Conservation (phyloP, 1,140 invertebrate genomes). For the Parasteatoda tepidariorum region DNA sequence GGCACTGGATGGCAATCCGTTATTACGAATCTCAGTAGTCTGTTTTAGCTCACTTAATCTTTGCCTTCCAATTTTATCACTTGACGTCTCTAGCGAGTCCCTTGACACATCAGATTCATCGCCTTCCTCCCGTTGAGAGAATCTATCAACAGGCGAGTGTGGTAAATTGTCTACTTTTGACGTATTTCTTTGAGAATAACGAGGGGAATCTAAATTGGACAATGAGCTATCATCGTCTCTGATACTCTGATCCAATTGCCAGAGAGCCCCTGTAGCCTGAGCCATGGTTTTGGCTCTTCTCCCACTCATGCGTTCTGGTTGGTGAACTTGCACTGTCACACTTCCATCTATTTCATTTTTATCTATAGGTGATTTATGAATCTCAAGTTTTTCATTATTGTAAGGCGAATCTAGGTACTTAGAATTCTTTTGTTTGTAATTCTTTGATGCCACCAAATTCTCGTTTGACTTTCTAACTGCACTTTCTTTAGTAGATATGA, state of each 20-base stretch:
- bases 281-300: constrained; percentile 10
- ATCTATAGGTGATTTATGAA: not conserved
- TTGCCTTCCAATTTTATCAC: not conserved
- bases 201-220: not conserved
- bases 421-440: not conserved
- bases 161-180: not conserved
- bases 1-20: not conserved
- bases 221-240: not conserved
- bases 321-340: not conserved
- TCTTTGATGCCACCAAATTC: not conserved
- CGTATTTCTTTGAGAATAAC: not conserved
- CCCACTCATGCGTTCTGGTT: not conserved
- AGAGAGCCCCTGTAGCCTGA: not conserved
- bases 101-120: constrained; percentile 50
- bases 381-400: not conserved
- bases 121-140: not conserved
- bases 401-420: not conserved
- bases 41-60: not conserved
- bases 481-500: not conserved
- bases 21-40: not conserved
- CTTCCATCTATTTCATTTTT: not conserved
- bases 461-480: not conserved
- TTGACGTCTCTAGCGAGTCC: constrained; percentile 32
- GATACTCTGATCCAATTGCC: constrained; percentile 20
- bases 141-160: not conserved